A percentile compares a stretch with the other conserved stretches of the same genome.
These are phyloP conservation scores for Sphaerolaimus hirsutus DNA, from an alignment of 2,888 invertebrate species.

Conservation along the genomic window DNA sequence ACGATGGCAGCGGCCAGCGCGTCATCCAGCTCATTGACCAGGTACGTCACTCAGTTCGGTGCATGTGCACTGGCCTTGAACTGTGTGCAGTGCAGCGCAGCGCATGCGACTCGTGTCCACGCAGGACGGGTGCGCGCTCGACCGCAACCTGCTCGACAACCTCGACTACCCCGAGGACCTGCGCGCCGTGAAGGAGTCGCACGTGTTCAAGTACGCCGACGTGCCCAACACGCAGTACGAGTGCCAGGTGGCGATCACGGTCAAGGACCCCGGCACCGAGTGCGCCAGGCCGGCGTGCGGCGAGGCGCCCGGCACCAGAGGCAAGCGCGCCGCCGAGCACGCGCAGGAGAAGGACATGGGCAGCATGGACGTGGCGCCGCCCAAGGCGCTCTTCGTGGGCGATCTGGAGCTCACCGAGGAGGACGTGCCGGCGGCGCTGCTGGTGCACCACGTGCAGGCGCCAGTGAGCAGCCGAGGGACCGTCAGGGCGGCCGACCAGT, in stretches of 20 bases:
- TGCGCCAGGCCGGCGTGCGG: no score
- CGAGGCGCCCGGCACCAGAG: no score
- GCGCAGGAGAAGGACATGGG: no score
- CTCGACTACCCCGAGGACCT: constrained; percentile 1
- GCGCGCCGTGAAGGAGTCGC: neutral
- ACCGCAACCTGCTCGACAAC: constrained; percentile 2
- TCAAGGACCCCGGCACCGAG: constrained; percentile 5
- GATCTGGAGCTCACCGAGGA: no score
- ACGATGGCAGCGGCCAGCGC: neutral
- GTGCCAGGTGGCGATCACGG: constrained; percentile 3
- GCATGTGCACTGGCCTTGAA: constrained; percentile 1
- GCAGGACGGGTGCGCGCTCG: constrained; percentile 4
- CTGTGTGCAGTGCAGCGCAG: neutral
- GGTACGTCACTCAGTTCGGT: constrained; percentile 1
- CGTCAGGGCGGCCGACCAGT: no score
- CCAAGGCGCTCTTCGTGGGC: no score
- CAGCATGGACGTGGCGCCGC: no score
- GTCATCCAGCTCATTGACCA: neutral
- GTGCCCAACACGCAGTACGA: constrained; percentile 1
- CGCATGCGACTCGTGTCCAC: neutral
- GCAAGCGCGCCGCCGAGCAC: no score
- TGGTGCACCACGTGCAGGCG: no score
- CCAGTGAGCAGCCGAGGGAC: no score
- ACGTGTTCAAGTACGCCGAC: constrained; percentile 6
- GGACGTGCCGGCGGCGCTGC: no score